Evolutionary conservation across 2,888 invertebrate species (phyloP).

Genomic region (Melipona bicolor): DNA sequence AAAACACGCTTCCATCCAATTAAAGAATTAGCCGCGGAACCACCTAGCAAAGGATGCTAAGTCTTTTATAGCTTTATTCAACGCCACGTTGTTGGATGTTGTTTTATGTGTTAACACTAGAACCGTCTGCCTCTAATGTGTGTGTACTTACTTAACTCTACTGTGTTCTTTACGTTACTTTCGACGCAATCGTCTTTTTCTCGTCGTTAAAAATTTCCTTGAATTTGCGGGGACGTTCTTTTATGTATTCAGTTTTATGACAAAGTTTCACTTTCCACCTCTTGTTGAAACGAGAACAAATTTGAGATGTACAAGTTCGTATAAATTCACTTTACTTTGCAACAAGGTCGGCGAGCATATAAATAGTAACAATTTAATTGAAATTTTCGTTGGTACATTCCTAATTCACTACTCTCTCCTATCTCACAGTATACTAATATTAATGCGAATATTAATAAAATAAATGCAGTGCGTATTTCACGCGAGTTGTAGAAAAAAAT

Average conservation of each 20-base stretch:
- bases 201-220: background rate
- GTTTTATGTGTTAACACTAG: background rate
- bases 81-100: background rate
- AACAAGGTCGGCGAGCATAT: background rate
- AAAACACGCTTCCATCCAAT: constrained; percentile 44
- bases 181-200: background rate
- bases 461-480: background rate
- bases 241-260: background rate
- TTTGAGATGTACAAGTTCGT: background rate
- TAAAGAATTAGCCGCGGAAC: constrained; percentile 29
- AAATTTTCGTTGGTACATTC: background rate
- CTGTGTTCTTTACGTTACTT: background rate
- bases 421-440: background rate
- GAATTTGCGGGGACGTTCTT: background rate
- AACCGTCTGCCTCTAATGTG: background rate
- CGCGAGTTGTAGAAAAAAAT: background rate
- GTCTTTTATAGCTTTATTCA: constrained; percentile 18
- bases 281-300: background rate
- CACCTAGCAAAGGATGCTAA: background rate
- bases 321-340: background rate
- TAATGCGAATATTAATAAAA: background rate
- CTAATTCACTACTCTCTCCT: background rate
- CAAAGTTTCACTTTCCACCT: background rate
- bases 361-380: background rate
- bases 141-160: background rate